Percentiles rank a stretch among this genome's conserved stretches.
phyloP scores from a whole-genome alignment of 2,113 vertebrate species.

The Rhabdomys dilectus region DNA sequence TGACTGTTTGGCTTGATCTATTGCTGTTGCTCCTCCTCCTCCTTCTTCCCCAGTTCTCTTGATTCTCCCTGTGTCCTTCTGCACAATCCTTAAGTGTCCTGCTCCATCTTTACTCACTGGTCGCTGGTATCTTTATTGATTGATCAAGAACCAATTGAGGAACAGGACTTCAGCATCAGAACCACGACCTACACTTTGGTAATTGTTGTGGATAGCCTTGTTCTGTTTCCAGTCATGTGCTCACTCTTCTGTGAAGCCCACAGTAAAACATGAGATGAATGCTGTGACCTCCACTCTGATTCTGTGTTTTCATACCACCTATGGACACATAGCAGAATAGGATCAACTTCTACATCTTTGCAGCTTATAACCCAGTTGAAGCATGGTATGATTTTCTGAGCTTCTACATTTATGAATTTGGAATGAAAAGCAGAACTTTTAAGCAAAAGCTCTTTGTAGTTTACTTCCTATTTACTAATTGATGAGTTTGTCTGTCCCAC shows the following conservation, averaged over 20 bases:
- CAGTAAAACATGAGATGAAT: neutral
- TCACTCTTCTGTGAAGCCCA: neutral
- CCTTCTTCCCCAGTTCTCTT: too few relatives aligned
- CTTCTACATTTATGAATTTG: constrained; percentile 5
- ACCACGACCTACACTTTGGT: neutral
- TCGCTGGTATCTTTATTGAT: too few relatives aligned
- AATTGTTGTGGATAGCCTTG: neutral
- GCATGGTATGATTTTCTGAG: neutral
- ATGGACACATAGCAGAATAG: neutral
- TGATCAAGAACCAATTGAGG: too few relatives aligned
- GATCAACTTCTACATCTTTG: neutral
- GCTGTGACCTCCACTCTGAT: neutral
- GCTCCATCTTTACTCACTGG: too few relatives aligned
- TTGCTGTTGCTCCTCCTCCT: too few relatives aligned
- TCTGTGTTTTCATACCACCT: neutral
- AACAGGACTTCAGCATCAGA: too few relatives aligned
- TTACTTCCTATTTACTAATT: neutral
- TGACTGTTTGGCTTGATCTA: too few relatives aligned
- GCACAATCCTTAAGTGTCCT: too few relatives aligned
- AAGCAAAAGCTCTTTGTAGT: neutral
- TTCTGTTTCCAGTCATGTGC: neutral
- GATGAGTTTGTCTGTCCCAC: neutral
- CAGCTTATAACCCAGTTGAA: neutral
- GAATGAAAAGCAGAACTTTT: neutral
- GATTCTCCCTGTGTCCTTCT: too few relatives aligned